Base-by-base conservation (phyloP, 2,888 invertebrate genomes). In the Drosophila dives region DNA sequence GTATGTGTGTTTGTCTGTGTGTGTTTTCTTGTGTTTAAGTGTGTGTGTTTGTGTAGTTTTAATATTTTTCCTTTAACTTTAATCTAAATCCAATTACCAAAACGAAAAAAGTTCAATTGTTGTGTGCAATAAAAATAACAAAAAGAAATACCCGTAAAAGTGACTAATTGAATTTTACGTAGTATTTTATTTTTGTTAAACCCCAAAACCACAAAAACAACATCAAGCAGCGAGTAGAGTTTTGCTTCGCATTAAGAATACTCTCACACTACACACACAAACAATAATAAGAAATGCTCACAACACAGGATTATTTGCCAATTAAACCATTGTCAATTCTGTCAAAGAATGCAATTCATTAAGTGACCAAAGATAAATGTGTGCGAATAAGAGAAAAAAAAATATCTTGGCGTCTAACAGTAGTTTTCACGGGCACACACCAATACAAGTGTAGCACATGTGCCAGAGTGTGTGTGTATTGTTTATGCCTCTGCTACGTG, bases 391-490 rank as follows among this genome's bases (percentile, higher is more conserved):
- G 64, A 20, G 8, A 45, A 45, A 8, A 45, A 42, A 45, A 45
- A 45, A 38, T 38, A 63, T 68, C 54, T 50, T 38, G 62, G 55
- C 51, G 60, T 63, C 69, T 90, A 87, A 87, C 86, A 89, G 86
- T 87, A 87, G 72, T 88, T 87, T 90, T 87, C 86, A 87, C 77
- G 86, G 89, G 79, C 86, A 74, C 63, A 70, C 64, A 66, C 59
- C 42, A 42, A 62, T 62, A 76, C 62, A 51, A 59, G 29, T 26
- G 33, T 42, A 61, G 12, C 45, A 36, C 64, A 53, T 32, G 70
- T 59, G 40, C 50, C 23, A 1, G 61, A 50, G 48, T 48, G 63
- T 62, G 61, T 58, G 48, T 45, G 65, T 64, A 50, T 69, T 70
- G 72, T 72, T 66, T 77, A 68, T 77, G 64, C 48, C 58, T 63